Evolutionary conservation across 2,888 invertebrate genomes (phyloP).

Genomic region (Philereme vetulata): DNA sequence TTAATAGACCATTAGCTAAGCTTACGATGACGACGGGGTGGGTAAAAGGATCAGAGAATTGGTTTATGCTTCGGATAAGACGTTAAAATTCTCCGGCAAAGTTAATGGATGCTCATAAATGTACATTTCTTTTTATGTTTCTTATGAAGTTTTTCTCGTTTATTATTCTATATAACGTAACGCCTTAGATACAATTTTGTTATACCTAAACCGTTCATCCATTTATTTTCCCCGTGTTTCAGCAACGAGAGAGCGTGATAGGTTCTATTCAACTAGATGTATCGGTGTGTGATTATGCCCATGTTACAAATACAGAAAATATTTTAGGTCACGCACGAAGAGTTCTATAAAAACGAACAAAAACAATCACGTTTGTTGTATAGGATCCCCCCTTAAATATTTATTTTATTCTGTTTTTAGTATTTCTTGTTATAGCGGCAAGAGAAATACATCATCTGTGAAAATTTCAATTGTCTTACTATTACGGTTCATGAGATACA

Average conservation of each 20-base stretch:
- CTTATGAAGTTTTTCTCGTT: conserved; percentile 11
- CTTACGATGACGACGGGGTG: conserved; percentile 47
- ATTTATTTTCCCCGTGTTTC: not conserved
- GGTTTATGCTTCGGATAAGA: conserved; percentile 62
- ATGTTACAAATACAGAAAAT: too few relatives aligned
- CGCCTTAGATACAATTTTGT: not conserved
- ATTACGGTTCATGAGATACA: too few relatives aligned
- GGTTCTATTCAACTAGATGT: too few relatives aligned
- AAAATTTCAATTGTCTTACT: too few relatives aligned
- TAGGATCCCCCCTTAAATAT: too few relatives aligned
- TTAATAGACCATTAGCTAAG: conserved; percentile 64
- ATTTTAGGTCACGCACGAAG: too few relatives aligned
- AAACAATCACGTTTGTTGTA: too few relatives aligned
- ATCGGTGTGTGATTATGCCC: too few relatives aligned
- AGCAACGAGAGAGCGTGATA: not conserved
- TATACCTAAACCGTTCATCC: not conserved
- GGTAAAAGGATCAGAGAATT: conserved; percentile 64
- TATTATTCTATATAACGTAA: not conserved
- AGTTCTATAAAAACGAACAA: too few relatives aligned
- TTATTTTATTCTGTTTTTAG: too few relatives aligned
- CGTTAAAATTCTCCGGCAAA: conserved; percentile 54
- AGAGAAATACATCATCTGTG: too few relatives aligned
- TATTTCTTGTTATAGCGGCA: too few relatives aligned
- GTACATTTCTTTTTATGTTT: conserved; percentile 21
- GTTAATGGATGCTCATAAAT: conserved; percentile 50